These are phyloP conservation scores for Puntigrus tetrazona DNA, from an alignment of 2,113 vertebrate genomes.

Conservation along the genomic window DNA sequence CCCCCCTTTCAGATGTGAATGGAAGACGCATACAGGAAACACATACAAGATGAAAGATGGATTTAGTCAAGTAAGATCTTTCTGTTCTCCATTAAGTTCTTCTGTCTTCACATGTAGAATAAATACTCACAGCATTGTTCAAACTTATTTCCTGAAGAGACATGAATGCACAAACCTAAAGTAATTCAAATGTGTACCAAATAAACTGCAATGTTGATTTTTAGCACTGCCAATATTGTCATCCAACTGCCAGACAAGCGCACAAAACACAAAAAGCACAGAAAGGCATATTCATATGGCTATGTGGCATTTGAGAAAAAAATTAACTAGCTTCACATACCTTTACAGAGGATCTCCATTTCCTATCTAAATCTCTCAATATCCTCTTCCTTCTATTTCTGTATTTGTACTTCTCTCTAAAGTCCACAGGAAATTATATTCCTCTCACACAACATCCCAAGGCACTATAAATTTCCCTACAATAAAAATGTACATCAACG, in stretches of 20 bases:
- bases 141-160: conserved; percentile 21
- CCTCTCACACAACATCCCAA: conserved; percentile 18
- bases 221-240: not conserved
- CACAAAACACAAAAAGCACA: not conserved
- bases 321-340: not conserved
- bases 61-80: conserved; percentile 9
- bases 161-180: conserved; percentile 21
- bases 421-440: conserved; percentile 5
- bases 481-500: conserved; percentile 36
- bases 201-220: conserved; percentile 12
- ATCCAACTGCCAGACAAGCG: not conserved
- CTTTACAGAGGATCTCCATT: conserved; percentile 20
- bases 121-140: conserved; percentile 61
- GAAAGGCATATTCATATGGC: not conserved
- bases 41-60: too few relatives aligned
- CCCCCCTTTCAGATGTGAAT: not conserved
- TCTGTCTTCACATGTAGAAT: conserved; percentile 31
- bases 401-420: not conserved
- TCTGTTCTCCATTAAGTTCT: conserved; percentile 2
- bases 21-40: too few relatives aligned
- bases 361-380: conserved; percentile 27
- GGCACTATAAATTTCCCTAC: not conserved
- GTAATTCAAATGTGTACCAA: conserved; percentile 19
- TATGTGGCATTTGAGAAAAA: not conserved
- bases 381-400: not conserved